Percentiles rank a stretch among this genome's conserved stretches.
Conservation (phyloP, 2,888 invertebrate species). For the Heliconius ethilla region DNA sequence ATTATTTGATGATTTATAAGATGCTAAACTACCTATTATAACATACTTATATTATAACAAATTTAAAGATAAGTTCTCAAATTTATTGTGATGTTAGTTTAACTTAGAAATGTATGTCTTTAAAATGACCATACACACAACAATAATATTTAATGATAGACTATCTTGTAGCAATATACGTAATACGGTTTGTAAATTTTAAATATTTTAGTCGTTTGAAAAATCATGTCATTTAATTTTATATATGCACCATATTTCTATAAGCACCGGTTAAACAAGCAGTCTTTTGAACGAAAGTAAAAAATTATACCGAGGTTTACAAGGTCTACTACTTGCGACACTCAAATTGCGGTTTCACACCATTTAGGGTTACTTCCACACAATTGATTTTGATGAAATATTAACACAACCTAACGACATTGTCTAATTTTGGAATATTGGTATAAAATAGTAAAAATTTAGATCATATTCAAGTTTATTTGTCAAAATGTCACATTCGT, state of each 20-base stretch:
- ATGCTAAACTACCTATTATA: too few relatives aligned
- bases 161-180: not conserved
- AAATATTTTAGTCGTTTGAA: not conserved
- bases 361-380: constrained; percentile 9
- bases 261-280: constrained; percentile 4
- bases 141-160: not conserved
- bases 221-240: not conserved
- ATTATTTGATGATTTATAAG: too few relatives aligned
- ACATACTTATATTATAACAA: too few relatives aligned
- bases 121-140: not conserved
- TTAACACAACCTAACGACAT: not conserved
- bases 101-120: not conserved
- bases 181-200: not conserved
- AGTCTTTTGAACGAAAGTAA: constrained; percentile 8
- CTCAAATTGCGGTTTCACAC: constrained; percentile 6
- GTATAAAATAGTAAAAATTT: not conserved
- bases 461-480: not conserved
- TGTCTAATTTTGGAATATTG: not conserved
- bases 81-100: not conserved
- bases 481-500: not conserved
- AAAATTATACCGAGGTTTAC: not conserved
- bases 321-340: constrained; percentile 18
- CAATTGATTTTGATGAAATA: constrained; percentile 16
- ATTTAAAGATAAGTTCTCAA: too few relatives aligned
- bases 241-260: not conserved